Evolutionary conservation across 2,113 vertebrate species (phyloP).

Genomic region (Steatornis caripensis): DNA sequence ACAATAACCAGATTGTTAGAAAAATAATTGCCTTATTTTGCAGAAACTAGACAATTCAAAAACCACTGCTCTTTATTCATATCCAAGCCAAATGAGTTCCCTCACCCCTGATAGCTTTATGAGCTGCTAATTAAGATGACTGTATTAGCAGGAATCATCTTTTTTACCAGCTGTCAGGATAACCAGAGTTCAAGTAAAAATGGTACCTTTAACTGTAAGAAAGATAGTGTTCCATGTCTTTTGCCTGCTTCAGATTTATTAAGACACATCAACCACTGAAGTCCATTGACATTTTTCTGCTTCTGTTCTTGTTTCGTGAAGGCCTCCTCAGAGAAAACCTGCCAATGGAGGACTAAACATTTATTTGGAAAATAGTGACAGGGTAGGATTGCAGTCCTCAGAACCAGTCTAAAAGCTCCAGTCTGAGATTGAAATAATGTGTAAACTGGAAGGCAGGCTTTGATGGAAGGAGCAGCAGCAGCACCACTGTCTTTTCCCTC

Average conservation of each 20-base stretch:
- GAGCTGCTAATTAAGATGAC: neutral
- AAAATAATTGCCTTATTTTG: neutral
- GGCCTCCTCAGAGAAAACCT: neutral
- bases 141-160: neutral
- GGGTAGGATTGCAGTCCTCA: neutral
- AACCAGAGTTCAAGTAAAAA: neutral
- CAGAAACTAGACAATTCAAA: neutral
- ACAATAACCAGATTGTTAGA: neutral
- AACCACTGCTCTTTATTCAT: neutral
- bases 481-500: neutral
- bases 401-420: neutral
- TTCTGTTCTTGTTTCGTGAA: neutral
- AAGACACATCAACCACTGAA: neutral
- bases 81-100: neutral
- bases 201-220: neutral
- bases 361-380: neutral
- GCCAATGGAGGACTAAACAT: neutral
- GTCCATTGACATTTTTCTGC: neutral
- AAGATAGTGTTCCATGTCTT: neutral
- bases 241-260: neutral
- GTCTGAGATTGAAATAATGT: fast-evolving
- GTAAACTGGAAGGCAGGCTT: neutral
- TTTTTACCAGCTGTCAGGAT: neutral
- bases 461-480: neutral
- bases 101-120: neutral